Conservation (phyloP, 2,797 vertebrate species). For the Siniperca obscura region DNA sequence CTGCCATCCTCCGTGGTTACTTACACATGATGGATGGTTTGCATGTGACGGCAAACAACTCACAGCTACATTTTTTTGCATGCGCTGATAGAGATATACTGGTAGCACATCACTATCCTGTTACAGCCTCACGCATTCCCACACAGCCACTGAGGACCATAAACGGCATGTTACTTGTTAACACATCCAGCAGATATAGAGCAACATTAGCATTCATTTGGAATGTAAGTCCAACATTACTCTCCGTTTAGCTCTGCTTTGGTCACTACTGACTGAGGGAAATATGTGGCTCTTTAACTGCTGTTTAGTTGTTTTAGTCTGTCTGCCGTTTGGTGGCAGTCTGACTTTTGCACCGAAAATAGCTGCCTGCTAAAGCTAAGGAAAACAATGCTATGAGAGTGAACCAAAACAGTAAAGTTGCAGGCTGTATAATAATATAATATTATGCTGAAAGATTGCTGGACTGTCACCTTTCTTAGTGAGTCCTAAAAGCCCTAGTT, state of each 20-base stretch:
- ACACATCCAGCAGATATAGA: not conserved
- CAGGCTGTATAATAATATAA: not conserved
- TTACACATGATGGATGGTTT: constrained; percentile 57
- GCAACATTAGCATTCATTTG: not conserved
- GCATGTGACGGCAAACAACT: constrained; percentile 23
- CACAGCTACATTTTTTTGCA: constrained; percentile 21
- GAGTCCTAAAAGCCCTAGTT: not conserved
- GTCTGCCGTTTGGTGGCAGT: not conserved
- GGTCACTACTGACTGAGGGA: not conserved
- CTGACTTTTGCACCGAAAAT: not conserved
- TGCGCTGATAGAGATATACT: constrained; percentile 25
- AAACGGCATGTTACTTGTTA: not conserved
- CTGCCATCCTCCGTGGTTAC: constrained; percentile 33
- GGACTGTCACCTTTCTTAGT: not conserved
- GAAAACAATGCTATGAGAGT: not conserved
- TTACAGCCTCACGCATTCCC: constrained; percentile 34
- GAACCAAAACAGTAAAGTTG: not conserved
- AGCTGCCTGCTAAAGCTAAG: not conserved
- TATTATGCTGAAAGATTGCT: not conserved
- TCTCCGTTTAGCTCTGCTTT: not conserved
- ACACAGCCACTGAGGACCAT: constrained; percentile 23
- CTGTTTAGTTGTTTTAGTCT: no score
- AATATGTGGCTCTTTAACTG: not conserved
- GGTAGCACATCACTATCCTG: constrained; percentile 24
- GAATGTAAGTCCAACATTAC: not conserved